Base-by-base conservation (phyloP, 2,113 vertebrate species). In the Scomber colias region DNA sequence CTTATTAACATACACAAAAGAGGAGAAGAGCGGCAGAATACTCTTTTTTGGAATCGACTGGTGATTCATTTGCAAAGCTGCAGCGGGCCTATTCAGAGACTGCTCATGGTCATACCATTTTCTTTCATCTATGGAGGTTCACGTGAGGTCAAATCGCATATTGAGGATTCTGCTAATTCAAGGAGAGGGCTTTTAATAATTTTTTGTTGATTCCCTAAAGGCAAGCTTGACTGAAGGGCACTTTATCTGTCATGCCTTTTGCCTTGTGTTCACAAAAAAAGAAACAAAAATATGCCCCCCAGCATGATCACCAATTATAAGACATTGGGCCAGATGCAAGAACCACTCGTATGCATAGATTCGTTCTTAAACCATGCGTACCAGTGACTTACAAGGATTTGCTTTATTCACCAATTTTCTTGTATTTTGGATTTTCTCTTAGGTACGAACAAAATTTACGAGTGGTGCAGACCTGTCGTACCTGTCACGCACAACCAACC, bases 1-100 rank as follows among this genome's bases (percentile, higher is more conserved):
- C 91, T 91, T 91, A 93, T 93, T 94, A 92, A 90, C 80, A 87
- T 81, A 90, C 88, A 87, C 81, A 91, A 86, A 88, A 78, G 85
- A 90, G 66, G 71, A 86, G 88, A 90, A 27, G 75, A 82, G 82
- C 71, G 44, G 75, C 73, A 85, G 67, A 81, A 75, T 83, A 48
- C 49, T 74, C 72, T 80, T 84, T 27, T 90, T 77, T 77, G 68
- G 83, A 88, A 81, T 69, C 13, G n/a, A 51, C 70, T 40, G 66
- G 77, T 75, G 57, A 85, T 86, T 90, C 84, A 90, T 85, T 90
- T 83, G 60, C 51, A 40, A 63, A 88, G 79, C 80, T 67, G 75
- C 64, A 60, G 81, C 55, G 3, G 75, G 24, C 57, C 83, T 77
- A 84, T 86, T 90, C 75, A 81, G 55, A 57, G 65, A 27, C 55